Percentiles rank a stretch among this genome's conserved stretches.
Evolutionary conservation across 2,888 invertebrate genomes (phyloP).

Genomic region (Drosophila paramelanica): DNA sequence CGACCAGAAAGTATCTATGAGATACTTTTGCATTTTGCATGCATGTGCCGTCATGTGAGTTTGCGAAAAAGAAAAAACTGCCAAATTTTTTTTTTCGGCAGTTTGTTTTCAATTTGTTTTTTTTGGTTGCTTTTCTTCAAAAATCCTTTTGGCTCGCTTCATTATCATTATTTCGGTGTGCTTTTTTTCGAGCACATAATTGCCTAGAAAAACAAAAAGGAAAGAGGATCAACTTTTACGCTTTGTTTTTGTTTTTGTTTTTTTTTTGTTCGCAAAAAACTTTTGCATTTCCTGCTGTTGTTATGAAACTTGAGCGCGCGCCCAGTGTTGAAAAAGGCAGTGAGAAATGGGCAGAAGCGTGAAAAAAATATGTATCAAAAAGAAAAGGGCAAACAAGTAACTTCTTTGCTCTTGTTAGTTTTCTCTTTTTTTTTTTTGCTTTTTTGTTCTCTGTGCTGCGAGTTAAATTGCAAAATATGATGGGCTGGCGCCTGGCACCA

Average conservation of each 20-base stretch:
- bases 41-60: constrained; percentile 68
- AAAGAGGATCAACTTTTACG: constrained; percentile 35
- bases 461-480: constrained; percentile 78
- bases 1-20: constrained; percentile 60
- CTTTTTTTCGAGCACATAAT: constrained; percentile 67
- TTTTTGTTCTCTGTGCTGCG: constrained; percentile 38
- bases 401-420: constrained; percentile 33
- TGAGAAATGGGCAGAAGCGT: constrained; percentile 5
- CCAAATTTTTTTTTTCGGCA: constrained; percentile 25
- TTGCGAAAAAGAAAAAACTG: constrained; percentile 2
- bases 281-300: constrained; percentile 77
- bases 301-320: constrained; percentile 72
- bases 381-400: constrained; percentile 42
- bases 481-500: constrained; percentile 84
- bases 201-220: constrained; percentile 57
- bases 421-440: constrained; percentile 1
- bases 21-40: constrained; percentile 70
- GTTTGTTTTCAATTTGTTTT: constrained; percentile 45
- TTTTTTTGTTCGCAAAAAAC: constrained; percentile 28
- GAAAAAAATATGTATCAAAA: constrained; percentile 14
- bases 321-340: constrained; percentile 43
- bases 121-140: constrained; percentile 51
- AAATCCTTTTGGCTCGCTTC: constrained; percentile 70
- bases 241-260: constrained; percentile 40
- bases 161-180: constrained; percentile 68